Base-by-base conservation (phyloP, 2,113 vertebrate genomes). In the Python bivittatus region DNA sequence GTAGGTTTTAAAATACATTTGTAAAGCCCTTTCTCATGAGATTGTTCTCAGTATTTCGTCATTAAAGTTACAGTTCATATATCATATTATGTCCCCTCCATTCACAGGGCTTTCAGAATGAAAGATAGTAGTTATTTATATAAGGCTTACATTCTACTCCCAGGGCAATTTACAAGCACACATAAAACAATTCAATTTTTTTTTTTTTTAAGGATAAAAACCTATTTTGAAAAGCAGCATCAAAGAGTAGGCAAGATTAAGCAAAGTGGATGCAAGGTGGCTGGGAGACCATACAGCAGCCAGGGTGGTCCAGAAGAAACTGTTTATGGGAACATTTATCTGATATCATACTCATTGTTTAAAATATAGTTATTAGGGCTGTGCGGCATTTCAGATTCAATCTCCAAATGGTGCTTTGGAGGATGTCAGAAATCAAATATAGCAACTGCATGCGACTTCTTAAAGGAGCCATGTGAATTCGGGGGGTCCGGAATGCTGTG, bases 1-100 rank as follows among this genome's bases (percentile, higher is more conserved):
- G 92, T 85, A 87, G 90, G 9, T 68, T 95, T 94, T 93, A 33
- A 93, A 93, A 88, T 88, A 86, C 27, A 79, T 92, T 92, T 96
- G 42, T 52, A 48, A 58, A 88, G 54, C 27, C 27, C 23, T 27
- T 68, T 54, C 22, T 48, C 44, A 53, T 9, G 7, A 68, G 23
- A 86, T 13, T 72, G 29, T 53, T 44, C 20, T 42, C 17, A 64
- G 9, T 38, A 23, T 53, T 88, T 33, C 0, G 1, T 58, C 79
- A 48, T 2, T 33, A 83, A 6, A 56, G 52, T 11, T 56, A 88
- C 17, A 79, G 20, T 29, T 25, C n/a, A 54, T 2, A 17, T 22
- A 13, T 86, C 58, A 20, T 86, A 22, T 6, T 15, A 9, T 38
- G 11, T 13, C 0, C 6, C 9, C 57, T 91, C 11, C 42, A 84